A percentile compares a stretch with the other conserved stretches of the same genome.
Evolutionary conservation across 92 coral and sea anemone genomes (phyloP).

Genomic region (Hydrozoanthus gracilis): DNA sequence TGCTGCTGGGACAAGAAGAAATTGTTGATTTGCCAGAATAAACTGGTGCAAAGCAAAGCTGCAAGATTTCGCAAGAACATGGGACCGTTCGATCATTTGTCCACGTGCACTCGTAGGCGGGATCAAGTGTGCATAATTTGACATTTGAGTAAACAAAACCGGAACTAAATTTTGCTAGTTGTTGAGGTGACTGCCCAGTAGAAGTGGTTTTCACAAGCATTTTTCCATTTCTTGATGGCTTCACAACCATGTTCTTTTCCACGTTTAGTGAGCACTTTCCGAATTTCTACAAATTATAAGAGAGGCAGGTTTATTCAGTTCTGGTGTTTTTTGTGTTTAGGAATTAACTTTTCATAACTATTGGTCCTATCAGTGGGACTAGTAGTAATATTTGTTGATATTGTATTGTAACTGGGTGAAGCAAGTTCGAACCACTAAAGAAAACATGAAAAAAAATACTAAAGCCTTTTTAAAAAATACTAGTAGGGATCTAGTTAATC

Average conservation of each 20-base stretch:
- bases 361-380: too few relatives aligned
- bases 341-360: too few relatives aligned
- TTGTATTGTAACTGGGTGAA: too few relatives aligned
- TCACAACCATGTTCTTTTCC: conserved; percentile 44
- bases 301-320: too few relatives aligned
- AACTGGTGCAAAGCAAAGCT: conserved; percentile 45
- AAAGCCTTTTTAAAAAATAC: too few relatives aligned
- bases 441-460: too few relatives aligned
- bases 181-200: conserved; percentile 52
- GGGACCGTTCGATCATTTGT: conserved; percentile 3
- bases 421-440: too few relatives aligned
- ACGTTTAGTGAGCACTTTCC: conserved; percentile 24
- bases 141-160: too few relatives aligned
- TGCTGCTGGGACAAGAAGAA: conserved; percentile 48
- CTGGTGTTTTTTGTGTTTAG: too few relatives aligned
- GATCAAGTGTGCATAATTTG: too few relatives aligned
- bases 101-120: not conserved
- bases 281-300: conserved; percentile 29
- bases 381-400: too few relatives aligned
- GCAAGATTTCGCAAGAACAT: not conserved
- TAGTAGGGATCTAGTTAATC: too few relatives aligned
- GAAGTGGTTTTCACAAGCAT: conserved; percentile 46
- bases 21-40: conserved; percentile 58
- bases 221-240: conserved; percentile 38
- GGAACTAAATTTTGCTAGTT: not conserved